Conservation (phyloP, 92 coral and sea anemone species). For the Zoanthus sansibaricus region DNA sequence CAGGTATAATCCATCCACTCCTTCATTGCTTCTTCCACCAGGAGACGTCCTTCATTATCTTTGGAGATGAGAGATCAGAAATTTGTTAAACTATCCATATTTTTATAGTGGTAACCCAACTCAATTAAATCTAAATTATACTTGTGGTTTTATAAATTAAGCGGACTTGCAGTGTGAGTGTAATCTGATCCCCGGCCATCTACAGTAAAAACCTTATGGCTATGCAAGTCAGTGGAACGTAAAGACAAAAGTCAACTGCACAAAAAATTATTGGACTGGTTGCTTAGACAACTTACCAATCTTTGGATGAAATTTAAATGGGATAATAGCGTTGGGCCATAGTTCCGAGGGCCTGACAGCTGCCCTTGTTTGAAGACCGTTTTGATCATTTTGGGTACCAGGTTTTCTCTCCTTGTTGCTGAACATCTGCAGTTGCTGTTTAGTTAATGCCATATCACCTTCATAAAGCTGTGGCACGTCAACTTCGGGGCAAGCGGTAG, state of each 20-base stretch:
- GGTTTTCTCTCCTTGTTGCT: conserved; percentile 7
- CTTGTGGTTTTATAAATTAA: no score
- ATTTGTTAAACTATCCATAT: background rate
- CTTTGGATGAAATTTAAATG: conserved; percentile 34
- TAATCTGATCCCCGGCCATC: no score
- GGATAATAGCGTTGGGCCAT: conserved; percentile 45
- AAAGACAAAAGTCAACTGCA: no score
- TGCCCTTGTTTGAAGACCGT: conserved; percentile 13
- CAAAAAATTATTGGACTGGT: background rate
- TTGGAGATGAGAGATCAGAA: background rate
- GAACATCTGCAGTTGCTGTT: conserved; percentile 36
- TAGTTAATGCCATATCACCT: conserved; percentile 44
- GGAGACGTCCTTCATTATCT: conserved; percentile 37
- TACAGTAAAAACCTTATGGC: no score
- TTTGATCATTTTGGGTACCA: background rate
- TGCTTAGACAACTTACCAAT: conserved; percentile 1
- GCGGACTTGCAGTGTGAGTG: no score
- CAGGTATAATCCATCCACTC: conserved; percentile 35
- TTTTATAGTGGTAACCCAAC: no score
- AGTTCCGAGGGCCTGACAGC: conserved; percentile 26
- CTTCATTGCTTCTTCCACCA: conserved; percentile 41
- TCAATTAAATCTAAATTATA: no score
- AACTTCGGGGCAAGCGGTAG: background rate
- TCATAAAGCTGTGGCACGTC: conserved; percentile 32
- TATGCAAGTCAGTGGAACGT: no score